Percentiles rank a stretch among this genome's conserved stretches.
phyloP scores from a whole-genome alignment of 2,113 vertebrate genomes.

The Lepus europaeus region DNA sequence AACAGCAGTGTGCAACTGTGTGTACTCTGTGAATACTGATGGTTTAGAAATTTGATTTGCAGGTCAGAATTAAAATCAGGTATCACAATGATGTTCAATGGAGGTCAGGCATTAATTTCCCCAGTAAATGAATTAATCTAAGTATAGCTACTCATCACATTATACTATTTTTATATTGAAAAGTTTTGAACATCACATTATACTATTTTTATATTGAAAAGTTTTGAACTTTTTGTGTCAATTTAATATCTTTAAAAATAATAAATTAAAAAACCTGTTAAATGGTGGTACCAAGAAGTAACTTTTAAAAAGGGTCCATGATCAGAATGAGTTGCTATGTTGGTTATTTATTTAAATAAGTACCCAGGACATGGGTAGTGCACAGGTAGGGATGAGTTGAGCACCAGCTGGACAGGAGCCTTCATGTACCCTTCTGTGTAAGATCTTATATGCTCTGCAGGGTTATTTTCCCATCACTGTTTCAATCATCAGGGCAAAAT shows the following conservation, averaged over 20 bases:
- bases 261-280: not conserved
- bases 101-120: not conserved
- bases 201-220: not conserved
- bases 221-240: not conserved
- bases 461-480: not conserved
- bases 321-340: not conserved
- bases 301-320: not conserved
- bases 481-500: not conserved
- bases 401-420: not conserved
- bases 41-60: not conserved
- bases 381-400: not conserved
- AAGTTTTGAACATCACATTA: not conserved
- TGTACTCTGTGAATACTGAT: not conserved
- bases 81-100: not conserved
- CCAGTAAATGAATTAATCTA: not conserved
- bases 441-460: not conserved
- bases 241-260: not conserved
- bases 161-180: too few relatives aligned
- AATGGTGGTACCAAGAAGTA: not conserved
- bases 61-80: conserved; percentile 17
- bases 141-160: not conserved
- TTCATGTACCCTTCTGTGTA: not conserved
- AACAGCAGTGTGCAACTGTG: not conserved
- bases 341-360: not conserved
- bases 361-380: not conserved